These are phyloP conservation scores for Stenodema calcarata DNA, from an alignment of 2,888 invertebrate genomes.

Conservation along the genomic window DNA sequence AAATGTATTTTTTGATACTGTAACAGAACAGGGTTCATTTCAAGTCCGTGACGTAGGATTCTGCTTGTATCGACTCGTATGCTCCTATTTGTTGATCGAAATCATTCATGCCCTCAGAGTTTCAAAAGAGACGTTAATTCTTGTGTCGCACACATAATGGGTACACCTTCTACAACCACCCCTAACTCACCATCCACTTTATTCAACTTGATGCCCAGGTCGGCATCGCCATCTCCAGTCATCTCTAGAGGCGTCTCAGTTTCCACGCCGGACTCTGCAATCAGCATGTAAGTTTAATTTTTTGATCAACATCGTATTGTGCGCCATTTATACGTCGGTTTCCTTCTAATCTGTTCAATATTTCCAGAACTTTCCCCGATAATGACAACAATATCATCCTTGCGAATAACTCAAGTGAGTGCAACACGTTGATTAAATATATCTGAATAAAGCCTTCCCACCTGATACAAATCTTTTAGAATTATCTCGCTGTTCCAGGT, in stretches of 20 bases:
- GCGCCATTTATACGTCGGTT: background rate
- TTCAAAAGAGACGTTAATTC: conserved; percentile 32
- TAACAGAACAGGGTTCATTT: too few relatives aligned
- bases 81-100: too few relatives aligned
- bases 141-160: conserved; percentile 43
- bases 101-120: background rate
- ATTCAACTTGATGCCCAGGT: conserved; percentile 34
- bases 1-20: too few relatives aligned
- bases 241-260: conserved; percentile 23
- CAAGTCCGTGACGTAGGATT: too few relatives aligned
- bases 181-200: conserved; percentile 7
- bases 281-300: background rate
- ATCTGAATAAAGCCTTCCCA: background rate
- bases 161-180: conserved; percentile 23
- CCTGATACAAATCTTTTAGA: too few relatives aligned
- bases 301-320: background rate
- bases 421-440: background rate
- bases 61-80: too few relatives aligned
- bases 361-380: background rate
- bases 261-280: conserved; percentile 26
- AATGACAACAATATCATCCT: background rate
- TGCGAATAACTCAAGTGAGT: background rate
- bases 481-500: background rate
- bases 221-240: conserved; percentile 37
- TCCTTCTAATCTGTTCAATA: background rate